phyloP scores from a whole-genome alignment of 2,888 invertebrate genomes.

The Diplazon laetatorius region DNA sequence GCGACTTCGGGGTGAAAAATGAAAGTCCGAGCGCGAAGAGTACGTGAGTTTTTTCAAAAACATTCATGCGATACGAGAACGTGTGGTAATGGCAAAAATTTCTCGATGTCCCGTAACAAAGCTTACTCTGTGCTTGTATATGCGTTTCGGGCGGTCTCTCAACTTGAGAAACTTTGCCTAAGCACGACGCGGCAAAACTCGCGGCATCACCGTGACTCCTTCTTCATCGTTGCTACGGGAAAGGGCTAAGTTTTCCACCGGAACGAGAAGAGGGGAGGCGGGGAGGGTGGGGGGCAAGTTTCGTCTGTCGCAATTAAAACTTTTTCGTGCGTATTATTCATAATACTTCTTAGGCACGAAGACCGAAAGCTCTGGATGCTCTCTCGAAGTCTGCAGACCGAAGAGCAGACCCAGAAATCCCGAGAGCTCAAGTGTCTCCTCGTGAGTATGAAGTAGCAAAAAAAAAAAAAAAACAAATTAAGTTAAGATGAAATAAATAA shows the following conservation, averaged over 20 bases:
- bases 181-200: conserved; percentile 30
- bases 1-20: conserved; percentile 40
- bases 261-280: too few relatives aligned
- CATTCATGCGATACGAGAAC: too few relatives aligned
- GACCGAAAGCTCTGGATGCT: conserved; percentile 46
- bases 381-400: conserved; percentile 58
- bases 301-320: conserved; percentile 81
- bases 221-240: conserved; percentile 18
- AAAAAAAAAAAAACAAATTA: neutral
- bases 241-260: conserved; percentile 57
- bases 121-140: conserved; percentile 26
- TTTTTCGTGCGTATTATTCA: conserved; percentile 80
- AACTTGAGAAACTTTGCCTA: conserved; percentile 34
- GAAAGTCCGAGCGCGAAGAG: conserved; percentile 23
- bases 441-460: conserved; percentile 13
- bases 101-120: conserved; percentile 49
- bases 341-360: conserved; percentile 70
- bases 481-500: too few relatives aligned
- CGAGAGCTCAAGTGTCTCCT: conserved; percentile 41
- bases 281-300: too few relatives aligned
- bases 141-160: neutral
- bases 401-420: conserved; percentile 60
- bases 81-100: too few relatives aligned
- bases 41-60: conserved; percentile 49
- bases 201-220: conserved; percentile 3